Conservation (phyloP, 2,888 invertebrate genomes). For the Lydus trimaculatus region DNA sequence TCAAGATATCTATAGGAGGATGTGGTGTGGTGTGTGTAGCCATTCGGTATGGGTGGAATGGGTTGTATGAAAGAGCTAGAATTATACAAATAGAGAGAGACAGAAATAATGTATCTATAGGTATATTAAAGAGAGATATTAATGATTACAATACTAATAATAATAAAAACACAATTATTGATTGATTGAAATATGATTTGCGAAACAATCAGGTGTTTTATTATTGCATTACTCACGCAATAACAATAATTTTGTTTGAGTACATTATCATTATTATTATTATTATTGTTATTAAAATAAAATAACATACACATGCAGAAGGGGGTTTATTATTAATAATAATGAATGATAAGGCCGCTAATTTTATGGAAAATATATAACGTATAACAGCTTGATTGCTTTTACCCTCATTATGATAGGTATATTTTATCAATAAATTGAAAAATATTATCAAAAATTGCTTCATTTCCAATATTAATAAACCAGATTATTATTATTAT, state of each 20-base stretch:
- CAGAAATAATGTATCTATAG: not conserved
- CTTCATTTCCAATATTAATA: not conserved
- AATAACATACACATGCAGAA: too few species aligned
- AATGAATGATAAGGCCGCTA: constrained; percentile 35
- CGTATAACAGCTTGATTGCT: constrained; percentile 20
- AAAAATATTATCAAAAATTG: not conserved
- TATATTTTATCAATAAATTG: not conserved
- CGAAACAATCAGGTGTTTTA: constrained; percentile 53
- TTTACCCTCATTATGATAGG: constrained; percentile 4
- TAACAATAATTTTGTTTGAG: constrained; percentile 46
- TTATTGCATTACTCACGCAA: constrained; percentile 46
- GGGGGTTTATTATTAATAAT: constrained; percentile 33
- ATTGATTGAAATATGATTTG: constrained; percentile 49
- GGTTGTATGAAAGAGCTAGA: too few species aligned
- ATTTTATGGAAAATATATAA: constrained; percentile 40
- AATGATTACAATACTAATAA: not conserved
- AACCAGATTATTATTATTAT: not conserved
- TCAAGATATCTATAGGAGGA: not conserved
- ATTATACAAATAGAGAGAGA: too few species aligned
- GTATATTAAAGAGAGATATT: not conserved
- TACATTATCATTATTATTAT: constrained; percentile 36
- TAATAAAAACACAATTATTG: constrained; percentile 8
- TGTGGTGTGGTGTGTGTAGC: constrained; percentile 3
- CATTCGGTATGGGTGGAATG: constrained; percentile 20
- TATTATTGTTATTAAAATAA: constrained; percentile 29